Base-by-base conservation (phyloP, 1,140 invertebrate species). In the Galendromus occidentalis region DNA sequence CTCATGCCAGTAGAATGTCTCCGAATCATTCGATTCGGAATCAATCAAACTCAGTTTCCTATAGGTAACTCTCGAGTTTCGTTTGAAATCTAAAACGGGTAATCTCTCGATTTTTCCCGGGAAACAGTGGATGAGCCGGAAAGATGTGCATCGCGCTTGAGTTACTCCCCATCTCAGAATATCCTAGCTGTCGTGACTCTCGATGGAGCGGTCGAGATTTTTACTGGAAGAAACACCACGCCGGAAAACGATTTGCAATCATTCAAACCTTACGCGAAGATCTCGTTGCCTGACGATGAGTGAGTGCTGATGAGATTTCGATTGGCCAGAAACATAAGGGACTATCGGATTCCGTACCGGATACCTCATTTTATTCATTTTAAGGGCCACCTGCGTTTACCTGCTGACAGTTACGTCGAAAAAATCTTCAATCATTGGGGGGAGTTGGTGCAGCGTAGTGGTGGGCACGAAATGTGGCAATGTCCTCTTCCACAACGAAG, bases 211-310 rank as follows among this genome's bases (percentile, higher is more conserved):
- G 33, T 33, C 14, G 51, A 29, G 9, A 33, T 59, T 6, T 59
- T 59, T 9, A 59, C 51, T 22, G 51, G 51, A 59, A 59, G 33
- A 25, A 59, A 59, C 9, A 59, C 51, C n/a, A 59, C 51, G 17
- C 14, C 51, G 2, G 12, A 59, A 25, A 59, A 25, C 25, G 51
- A 33, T 33, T 18, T 59, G 51, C 51, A 59, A 9, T 59, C 51
- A 4, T 59, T 59, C 22, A 59, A 59, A 25, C 51, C 51, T 6
- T 29, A 59, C 14, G 51, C 14, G 9, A 59, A 59, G 14, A 59
- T 59, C 22, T 25, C 33, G 25, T 4, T 59, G 12, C 2, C 25
- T 22, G 33, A 59, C 20, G 51, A 59, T 25, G 51, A 17, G 51
- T 59, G 14, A 59, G 51, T 59, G 14, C 22, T 14, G 2, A 20